Percentiles rank a stretch among this genome's conserved stretches.
Conservation (phyloP, 1,140 invertebrate species). For the Saxidomus purpurata region DNA sequence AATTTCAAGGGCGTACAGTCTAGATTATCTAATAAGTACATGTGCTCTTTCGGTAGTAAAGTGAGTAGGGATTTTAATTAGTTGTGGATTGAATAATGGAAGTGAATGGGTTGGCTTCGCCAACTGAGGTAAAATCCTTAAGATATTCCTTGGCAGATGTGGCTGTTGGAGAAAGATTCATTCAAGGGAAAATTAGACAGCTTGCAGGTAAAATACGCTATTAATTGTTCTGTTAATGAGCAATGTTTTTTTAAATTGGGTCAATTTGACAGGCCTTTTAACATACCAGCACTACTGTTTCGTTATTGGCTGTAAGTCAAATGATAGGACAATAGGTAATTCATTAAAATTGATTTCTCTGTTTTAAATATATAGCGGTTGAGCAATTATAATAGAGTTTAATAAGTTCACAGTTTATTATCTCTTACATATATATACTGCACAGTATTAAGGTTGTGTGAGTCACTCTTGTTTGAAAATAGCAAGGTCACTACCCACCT, state of each 20-base stretch:
- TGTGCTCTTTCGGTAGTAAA: neutral
- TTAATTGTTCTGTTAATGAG: neutral
- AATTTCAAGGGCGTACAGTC: conserved; percentile 1
- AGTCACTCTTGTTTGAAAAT: neutral
- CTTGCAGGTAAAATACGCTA: conserved; percentile 74
- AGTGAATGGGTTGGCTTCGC: neutral
- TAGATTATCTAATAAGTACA: neutral
- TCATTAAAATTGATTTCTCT: too few species aligned
- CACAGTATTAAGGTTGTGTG: too few species aligned
- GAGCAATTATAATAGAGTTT: too few species aligned
- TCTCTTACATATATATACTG: too few species aligned
- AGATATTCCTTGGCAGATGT: conserved; percentile 14
- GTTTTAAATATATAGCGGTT: too few species aligned
- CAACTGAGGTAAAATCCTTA: neutral
- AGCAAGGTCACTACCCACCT: neutral
- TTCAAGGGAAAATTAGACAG: conserved; percentile 76
- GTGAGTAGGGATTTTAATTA: neutral
- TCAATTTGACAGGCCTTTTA: neutral
- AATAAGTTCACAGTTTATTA: too few species aligned
- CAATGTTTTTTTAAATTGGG: too few species aligned
- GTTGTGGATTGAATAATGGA: neutral
- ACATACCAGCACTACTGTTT: too few species aligned
- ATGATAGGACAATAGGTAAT: neutral
- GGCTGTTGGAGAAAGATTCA: conserved; percentile 33
- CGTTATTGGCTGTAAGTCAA: neutral